Percentiles rank a stretch among this genome's conserved stretches.
Evolutionary conservation across 2,888 invertebrate species (phyloP).

Genomic region (Sussaba pulchella): DNA sequence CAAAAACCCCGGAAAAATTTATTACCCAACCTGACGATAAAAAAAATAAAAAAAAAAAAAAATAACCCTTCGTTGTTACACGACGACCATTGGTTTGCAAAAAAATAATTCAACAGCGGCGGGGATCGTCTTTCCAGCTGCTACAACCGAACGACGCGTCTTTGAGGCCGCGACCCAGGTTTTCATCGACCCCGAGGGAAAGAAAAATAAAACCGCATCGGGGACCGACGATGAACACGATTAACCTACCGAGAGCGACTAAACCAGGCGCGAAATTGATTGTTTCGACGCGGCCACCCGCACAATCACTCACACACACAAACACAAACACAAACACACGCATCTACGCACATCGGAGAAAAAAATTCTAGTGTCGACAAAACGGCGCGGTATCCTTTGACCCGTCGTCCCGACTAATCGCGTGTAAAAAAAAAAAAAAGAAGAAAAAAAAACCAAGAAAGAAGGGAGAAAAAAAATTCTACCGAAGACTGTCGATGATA

Average conservation of each 20-base stretch:
- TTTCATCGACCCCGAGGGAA: no score
- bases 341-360: slow-evolving; percentile 47
- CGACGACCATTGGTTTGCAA: slow-evolving; percentile 41
- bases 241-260: no score
- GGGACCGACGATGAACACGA: background rate
- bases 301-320: slow-evolving; percentile 31
- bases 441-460: no score
- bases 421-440: slow-evolving; percentile 71
- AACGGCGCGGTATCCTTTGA: no score
- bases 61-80: slow-evolving; percentile 5
- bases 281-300: slow-evolving; percentile 42
- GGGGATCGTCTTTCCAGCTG: slow-evolving; percentile 86
- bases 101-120: slow-evolving; percentile 46
- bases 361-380: slow-evolving; percentile 21
- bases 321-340: slow-evolving; percentile 27
- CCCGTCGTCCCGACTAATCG: slow-evolving; percentile 53
- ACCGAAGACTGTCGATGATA: background rate
- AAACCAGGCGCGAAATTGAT: slow-evolving; percentile 53
- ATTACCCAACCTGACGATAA: no score
- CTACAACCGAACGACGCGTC: slow-evolving; percentile 93
- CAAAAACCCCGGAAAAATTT: no score
- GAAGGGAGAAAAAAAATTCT: no score
- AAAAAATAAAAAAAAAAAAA: slow-evolving; percentile 7
- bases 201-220: background rate
- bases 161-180: slow-evolving; percentile 83